phyloP scores from a whole-genome alignment of 2,888 invertebrate species.

The Scrobipalpa atriplicella region DNA sequence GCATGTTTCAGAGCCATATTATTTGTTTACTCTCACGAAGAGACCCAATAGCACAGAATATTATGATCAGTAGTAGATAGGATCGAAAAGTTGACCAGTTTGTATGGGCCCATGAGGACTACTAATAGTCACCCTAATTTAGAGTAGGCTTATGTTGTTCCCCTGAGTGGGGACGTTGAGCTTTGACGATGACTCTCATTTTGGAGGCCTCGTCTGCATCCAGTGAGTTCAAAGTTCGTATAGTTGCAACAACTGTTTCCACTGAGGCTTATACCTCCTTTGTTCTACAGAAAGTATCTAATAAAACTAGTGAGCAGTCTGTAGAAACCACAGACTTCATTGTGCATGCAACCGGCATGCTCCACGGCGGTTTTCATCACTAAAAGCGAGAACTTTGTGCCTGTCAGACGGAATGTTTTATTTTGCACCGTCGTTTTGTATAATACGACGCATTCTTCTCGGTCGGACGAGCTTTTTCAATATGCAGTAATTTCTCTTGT shows the following conservation, averaged over 20 bases:
- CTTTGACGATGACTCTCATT: no score
- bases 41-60: no score
- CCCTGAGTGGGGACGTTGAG: no score
- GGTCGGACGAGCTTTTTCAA: constrained; percentile 7
- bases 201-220: no score
- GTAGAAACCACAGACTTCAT: constrained; percentile 36
- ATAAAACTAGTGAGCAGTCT: constrained; percentile 18
- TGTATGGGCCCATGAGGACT: no score
- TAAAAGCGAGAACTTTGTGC: neutral
- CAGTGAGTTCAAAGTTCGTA: neutral
- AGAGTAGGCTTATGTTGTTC: no score
- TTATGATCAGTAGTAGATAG: no score
- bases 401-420: neutral
- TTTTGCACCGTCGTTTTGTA: constrained; percentile 1
- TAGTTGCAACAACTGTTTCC: no score
- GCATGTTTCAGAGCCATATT: no score
- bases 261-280: neutral
- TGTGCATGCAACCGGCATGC: constrained; percentile 18
- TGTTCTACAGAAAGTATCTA: constrained; percentile 3
- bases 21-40: no score
- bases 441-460: constrained; percentile 12
- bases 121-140: no score
- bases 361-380: constrained; percentile 18
- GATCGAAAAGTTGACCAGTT: no score
- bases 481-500: constrained; percentile 4